Percentiles rank a stretch among this genome's conserved stretches.
phyloP scores from a whole-genome alignment of 2,797 vertebrate species.

The Lacerta viridis region DNA sequence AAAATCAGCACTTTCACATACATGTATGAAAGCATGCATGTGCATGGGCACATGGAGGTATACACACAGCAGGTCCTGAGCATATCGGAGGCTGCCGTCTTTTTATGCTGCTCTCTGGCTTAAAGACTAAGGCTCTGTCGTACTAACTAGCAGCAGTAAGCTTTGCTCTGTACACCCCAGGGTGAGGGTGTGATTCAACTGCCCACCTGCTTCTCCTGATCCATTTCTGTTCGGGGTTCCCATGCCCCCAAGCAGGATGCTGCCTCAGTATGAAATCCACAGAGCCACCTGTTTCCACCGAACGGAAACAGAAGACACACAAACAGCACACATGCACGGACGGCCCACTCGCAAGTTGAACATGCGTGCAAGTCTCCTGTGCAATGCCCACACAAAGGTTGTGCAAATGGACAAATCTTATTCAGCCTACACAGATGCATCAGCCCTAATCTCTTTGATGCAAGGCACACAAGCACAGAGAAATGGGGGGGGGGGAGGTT shows the following conservation, averaged over 20 bases:
- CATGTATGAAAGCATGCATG: background rate
- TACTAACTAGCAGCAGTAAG: slow-evolving; percentile 43
- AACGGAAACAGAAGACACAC: slow-evolving; percentile 24
- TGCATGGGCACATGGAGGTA: slow-evolving; percentile 7
- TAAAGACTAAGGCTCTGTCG: slow-evolving; percentile 58
- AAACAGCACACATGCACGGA: slow-evolving; percentile 5
- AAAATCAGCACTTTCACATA: background rate
- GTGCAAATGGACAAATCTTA: slow-evolving; percentile 43
- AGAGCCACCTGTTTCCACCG: slow-evolving; percentile 55
- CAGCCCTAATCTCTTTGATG: slow-evolving; percentile 28
- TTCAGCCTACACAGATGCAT: background rate
- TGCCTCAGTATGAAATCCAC: slow-evolving; percentile 58
- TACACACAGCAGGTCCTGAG: slow-evolving; percentile 50
- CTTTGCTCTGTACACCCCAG: slow-evolving; percentile 60
- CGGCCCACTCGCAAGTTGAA: slow-evolving; percentile 51
- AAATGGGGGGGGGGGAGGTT: background rate
- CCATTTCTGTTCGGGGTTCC: slow-evolving; percentile 59
- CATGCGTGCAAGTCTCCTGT: background rate
- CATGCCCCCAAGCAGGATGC: slow-evolving; percentile 61
- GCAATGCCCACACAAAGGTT: slow-evolving; percentile 46
- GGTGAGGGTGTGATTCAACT: slow-evolving; percentile 63
- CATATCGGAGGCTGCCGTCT: slow-evolving; percentile 57
- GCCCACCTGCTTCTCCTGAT: slow-evolving; percentile 38
- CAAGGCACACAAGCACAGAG: slow-evolving; percentile 55
- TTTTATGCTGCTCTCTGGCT: slow-evolving; percentile 57